These are phyloP conservation scores for Notamacropus eugenii DNA, from an alignment of 2,797 vertebrate genomes.

Conservation along the genomic window DNA sequence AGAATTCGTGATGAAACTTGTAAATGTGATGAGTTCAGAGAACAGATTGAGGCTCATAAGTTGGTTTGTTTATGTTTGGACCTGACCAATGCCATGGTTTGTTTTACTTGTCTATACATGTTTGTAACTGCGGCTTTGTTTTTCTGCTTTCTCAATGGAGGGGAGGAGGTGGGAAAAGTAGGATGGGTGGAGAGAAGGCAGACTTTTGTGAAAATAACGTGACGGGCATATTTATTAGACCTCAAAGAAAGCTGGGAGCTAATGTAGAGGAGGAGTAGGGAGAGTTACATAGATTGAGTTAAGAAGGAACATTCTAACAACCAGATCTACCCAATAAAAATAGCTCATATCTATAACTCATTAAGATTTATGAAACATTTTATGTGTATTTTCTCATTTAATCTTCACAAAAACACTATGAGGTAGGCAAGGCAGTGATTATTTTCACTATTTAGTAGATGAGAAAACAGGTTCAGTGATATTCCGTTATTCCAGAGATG, in stretches of 20 bases:
- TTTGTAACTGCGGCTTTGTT: background rate
- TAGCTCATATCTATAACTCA: background rate
- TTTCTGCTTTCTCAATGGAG: background rate
- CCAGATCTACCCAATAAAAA: background rate
- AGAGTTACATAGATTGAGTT: background rate
- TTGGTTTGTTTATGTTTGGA: background rate
- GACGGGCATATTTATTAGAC: background rate
- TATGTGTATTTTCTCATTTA: background rate
- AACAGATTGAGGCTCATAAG: background rate
- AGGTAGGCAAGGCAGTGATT: background rate
- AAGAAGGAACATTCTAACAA: background rate
- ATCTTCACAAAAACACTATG: background rate
- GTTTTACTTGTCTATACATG: background rate
- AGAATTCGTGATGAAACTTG: background rate
- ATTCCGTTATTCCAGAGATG: background rate
- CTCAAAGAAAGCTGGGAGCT: background rate
- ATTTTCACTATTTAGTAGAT: background rate
- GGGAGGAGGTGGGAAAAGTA: background rate
- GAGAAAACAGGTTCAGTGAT: background rate
- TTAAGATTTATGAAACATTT: background rate
- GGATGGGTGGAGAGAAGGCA: background rate
- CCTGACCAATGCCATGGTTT: background rate
- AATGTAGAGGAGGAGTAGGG: background rate
- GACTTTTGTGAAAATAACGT: background rate
- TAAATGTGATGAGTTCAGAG: background rate